These are phyloP conservation scores for Carettochelys insculpta DNA, from an alignment of 2,113 vertebrate genomes.

Conservation along the genomic window DNA sequence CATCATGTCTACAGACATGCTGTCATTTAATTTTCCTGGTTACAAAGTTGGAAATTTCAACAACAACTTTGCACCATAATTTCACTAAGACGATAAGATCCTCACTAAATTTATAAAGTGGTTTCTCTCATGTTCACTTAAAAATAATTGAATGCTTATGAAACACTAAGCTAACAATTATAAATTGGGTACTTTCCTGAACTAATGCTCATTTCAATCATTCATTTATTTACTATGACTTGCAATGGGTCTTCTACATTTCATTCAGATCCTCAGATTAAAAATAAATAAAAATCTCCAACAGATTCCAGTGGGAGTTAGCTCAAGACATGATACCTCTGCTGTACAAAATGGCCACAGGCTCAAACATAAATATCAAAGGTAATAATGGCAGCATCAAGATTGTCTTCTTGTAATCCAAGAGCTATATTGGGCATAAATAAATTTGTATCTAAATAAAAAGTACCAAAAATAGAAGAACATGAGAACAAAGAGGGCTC, in stretches of 20 bases:
- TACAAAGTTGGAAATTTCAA: not conserved
- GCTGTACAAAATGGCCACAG: not conserved
- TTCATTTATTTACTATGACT: not conserved
- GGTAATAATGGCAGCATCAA: accelerated
- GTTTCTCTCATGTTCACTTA: not conserved
- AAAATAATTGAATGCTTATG: not conserved
- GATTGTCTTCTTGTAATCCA: not conserved
- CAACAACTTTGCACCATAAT: not conserved
- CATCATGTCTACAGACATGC: not conserved
- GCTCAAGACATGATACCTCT: not conserved
- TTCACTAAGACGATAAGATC: not conserved
- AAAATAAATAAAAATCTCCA: not conserved
- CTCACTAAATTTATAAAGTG: not conserved
- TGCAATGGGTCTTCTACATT: not conserved
- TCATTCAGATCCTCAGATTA: not conserved
- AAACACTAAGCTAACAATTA: not conserved
- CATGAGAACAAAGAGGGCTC: not conserved
- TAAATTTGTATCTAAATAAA: not conserved
- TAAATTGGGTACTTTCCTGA: not conserved
- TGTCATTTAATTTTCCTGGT: not conserved
- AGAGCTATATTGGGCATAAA: not conserved
- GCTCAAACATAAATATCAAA: not conserved
- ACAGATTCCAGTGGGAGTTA: not conserved
- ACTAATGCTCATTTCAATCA: not conserved
- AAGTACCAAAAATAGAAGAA: not conserved